These are phyloP conservation scores for Loripinus fragilis DNA, from an alignment of 2,888 invertebrate species.

Conservation along the genomic window DNA sequence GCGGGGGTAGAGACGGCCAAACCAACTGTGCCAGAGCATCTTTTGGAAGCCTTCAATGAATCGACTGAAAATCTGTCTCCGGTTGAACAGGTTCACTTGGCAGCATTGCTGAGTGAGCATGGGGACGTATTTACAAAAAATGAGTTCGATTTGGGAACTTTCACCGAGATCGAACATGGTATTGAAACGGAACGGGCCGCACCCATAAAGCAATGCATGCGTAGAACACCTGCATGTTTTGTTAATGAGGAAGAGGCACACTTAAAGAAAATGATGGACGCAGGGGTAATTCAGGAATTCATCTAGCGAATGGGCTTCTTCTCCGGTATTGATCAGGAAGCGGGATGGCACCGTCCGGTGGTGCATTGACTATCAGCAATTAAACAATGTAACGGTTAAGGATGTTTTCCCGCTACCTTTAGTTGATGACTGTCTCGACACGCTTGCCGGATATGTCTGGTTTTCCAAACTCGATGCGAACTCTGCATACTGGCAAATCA, in stretches of 20 bases:
- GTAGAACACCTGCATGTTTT: slow-evolving; percentile 48
- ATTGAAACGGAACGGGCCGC: slow-evolving; percentile 37
- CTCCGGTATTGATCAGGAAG: slow-evolving; percentile 26
- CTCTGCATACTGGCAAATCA: slow-evolving; percentile 57
- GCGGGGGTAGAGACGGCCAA: not conserved
- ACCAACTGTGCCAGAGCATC: not conserved
- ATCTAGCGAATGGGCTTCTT: slow-evolving; percentile 44
- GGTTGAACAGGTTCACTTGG: not conserved
- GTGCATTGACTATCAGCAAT: slow-evolving; percentile 46
- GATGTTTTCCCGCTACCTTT: slow-evolving; percentile 41
- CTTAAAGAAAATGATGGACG: slow-evolving; percentile 39
- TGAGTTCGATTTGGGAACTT: slow-evolving; percentile 45
- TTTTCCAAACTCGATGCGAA: slow-evolving; percentile 60
- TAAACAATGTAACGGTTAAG: slow-evolving; percentile 27
- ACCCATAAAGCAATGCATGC: slow-evolving; percentile 42
- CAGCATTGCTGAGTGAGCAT: not conserved
- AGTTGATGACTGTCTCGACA: slow-evolving; percentile 50
- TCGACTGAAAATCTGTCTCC: not conserved
- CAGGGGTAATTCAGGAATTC: slow-evolving; percentile 47
- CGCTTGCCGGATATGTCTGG: slow-evolving; percentile 38
- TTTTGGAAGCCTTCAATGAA: not conserved
- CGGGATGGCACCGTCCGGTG: slow-evolving; percentile 37
- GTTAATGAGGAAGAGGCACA: slow-evolving; percentile 44
- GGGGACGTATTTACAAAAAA: slow-evolving; percentile 47
- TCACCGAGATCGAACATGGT: slow-evolving; percentile 38